Percentiles rank a stretch among this genome's conserved stretches.
Evolutionary conservation across 1,140 invertebrate species (phyloP).

Genomic region (Zaprionus gabonicus): DNA sequence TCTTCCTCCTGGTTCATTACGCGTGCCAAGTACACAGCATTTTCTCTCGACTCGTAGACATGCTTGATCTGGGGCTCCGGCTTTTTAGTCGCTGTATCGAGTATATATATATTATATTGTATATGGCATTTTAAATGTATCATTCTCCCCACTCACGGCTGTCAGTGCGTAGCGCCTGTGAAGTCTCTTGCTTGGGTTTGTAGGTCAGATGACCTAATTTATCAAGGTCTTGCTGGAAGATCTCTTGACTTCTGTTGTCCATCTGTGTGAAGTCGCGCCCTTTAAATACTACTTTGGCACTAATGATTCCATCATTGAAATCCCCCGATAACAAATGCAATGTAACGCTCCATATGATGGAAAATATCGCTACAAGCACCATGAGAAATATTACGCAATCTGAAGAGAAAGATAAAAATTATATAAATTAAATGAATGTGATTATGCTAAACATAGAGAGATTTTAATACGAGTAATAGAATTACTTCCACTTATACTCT

Average conservation of each 20-base stretch:
- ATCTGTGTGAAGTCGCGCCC: slow-evolving; percentile 63
- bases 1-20: slow-evolving; percentile 47
- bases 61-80: slow-evolving; percentile 61
- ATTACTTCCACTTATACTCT: no score
- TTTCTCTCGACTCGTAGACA: slow-evolving; percentile 59
- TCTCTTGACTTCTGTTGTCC: slow-evolving; percentile 61
- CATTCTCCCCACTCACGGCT: slow-evolving; percentile 52
- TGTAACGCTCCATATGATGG: slow-evolving; percentile 73
- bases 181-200: slow-evolving; percentile 28
- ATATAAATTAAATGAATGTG: not conserved
- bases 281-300: slow-evolving; percentile 75
- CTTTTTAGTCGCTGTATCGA: slow-evolving; percentile 26
- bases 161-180: slow-evolving; percentile 47
- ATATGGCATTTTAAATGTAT: not conserved
- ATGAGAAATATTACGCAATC: slow-evolving; percentile 75
- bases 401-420: slow-evolving; percentile 9
- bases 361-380: slow-evolving; percentile 71
- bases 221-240: slow-evolving; percentile 57
- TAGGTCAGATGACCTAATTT: slow-evolving; percentile 36
- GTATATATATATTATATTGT: not conserved
- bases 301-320: slow-evolving; percentile 73
- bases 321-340: slow-evolving; percentile 74
- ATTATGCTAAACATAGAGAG: not conserved
- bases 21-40: slow-evolving; percentile 50
- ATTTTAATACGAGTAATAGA: no score